Percentiles rank a stretch among this genome's conserved stretches.
Conservation (phyloP, 1,140 invertebrate genomes). For the Macrosteles quadrilineatus region DNA sequence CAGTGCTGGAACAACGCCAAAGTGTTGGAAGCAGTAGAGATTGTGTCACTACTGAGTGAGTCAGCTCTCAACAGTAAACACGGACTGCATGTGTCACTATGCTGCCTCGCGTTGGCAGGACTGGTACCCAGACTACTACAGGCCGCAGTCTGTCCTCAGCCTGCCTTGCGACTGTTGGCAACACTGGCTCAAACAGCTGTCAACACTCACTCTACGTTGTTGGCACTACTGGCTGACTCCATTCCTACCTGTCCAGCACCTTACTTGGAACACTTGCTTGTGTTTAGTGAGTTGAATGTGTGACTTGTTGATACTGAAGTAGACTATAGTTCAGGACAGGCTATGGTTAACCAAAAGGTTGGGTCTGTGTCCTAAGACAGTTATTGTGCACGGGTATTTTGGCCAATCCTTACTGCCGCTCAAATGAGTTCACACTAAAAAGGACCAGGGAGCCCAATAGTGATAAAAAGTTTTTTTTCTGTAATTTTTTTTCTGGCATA, state of each 20-base stretch:
- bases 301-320: too few relatives aligned
- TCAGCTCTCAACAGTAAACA: neutral
- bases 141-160: neutral
- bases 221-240: slow-evolving; percentile 6
- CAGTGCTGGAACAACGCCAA: neutral
- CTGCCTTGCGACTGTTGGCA: neutral
- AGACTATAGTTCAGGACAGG: too few relatives aligned
- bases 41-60: neutral
- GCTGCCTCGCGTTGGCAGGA: neutral
- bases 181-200: neutral
- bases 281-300: neutral
- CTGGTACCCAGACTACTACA: neutral
- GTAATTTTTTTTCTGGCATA: too few relatives aligned
- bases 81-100: neutral
- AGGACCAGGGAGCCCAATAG: too few relatives aligned
- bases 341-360: too few relatives aligned
- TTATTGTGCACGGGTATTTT: too few relatives aligned
- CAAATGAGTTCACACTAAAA: too few relatives aligned
- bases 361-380: too few relatives aligned
- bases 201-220: slow-evolving; percentile 5
- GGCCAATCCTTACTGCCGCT: too few relatives aligned
- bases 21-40: neutral
- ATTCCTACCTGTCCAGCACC: neutral
- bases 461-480: too few relatives aligned
- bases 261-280: neutral